A percentile compares a stretch with the other conserved stretches of the same genome.
Conservation (phyloP, 2,113 vertebrate species). For the Phycodurus eques region DNA sequence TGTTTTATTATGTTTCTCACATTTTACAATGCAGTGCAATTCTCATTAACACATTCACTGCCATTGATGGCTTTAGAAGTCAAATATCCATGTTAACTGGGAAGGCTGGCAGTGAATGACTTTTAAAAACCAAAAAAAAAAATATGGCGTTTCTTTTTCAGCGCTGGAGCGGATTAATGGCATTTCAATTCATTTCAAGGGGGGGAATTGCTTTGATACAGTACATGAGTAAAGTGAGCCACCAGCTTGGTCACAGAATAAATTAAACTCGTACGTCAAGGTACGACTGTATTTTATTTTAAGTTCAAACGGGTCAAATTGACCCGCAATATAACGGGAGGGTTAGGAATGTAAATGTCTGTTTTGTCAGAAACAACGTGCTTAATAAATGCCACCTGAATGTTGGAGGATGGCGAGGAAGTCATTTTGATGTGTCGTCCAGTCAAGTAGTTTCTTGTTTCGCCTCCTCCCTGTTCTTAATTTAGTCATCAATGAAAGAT, state of each 20-base stretch:
- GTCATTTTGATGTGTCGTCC: conserved; percentile 53
- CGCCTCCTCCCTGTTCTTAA: conserved; percentile 64
- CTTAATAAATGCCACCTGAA: conserved; percentile 36
- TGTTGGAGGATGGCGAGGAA: conserved; percentile 28
- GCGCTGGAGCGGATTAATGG: no score
- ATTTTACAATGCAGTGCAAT: no score
- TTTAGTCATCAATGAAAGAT: conserved; percentile 81
- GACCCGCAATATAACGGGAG: background rate
- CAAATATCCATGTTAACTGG: no score
- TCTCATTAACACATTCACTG: no score
- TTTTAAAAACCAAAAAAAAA: no score
- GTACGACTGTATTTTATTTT: background rate
- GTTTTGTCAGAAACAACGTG: conserved; percentile 56
- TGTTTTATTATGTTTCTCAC: no score
- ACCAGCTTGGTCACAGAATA: no score
- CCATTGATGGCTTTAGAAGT: no score
- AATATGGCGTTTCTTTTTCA: no score
- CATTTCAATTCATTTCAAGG: no score
- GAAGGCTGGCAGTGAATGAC: no score
- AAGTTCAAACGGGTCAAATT: background rate
- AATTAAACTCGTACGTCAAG: background rate
- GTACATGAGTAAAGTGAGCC: background rate
- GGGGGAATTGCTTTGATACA: background rate
- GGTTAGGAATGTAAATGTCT: conserved; percentile 47
- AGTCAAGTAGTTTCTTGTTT: conserved; percentile 60